Evolutionary conservation across 2,888 invertebrate species (phyloP), one percentile per base, ranked within the genome.

Genomic region (Harpagoxenus sublaevis): DNA sequence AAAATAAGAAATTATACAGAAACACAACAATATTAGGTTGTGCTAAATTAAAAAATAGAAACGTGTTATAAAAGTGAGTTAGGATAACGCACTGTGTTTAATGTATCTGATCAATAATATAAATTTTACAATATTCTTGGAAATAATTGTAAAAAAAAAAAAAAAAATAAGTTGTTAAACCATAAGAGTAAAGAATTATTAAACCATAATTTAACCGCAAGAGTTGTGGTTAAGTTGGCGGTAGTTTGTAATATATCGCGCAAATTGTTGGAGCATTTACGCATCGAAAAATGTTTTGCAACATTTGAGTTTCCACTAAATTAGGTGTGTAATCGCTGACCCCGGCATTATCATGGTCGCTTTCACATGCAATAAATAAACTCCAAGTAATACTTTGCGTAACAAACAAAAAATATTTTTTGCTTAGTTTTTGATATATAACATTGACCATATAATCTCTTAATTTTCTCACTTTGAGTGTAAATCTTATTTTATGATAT

Each of bases 281-380:
- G 23, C 48, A 48, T 48, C 18, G 35, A 79, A 81, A 71, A 81
- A 81, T 79, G 48, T 71, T 81, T 62, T 45, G 48, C 71, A 42
- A 39, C 9, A 62, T 51, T 62, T 70, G 18, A 23, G 23, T 79
- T 81, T 81, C 70, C 23, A 39, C 39, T 81, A 51, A 81, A 81
- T 81, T 81, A 68, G 18, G 6, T 23, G 18, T 18, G 4, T 71
- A 81, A 81, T 62, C 35, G 35, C 79, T 62, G 71, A 70, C 39
- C 62, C 39, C 28, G 70, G 12, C 31, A 39, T 6, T 18, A 68
- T 42, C 68, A 28, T 45, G 28, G 23, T 68, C 31, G 42, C n/a
- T 48, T n/a, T 60, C 35, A 35, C 2, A 45, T n/a, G 3, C 10
- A 48, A 35, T 28, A 23, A 79, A 79, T 48, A 63, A 35, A 55